A percentile compares a stretch with the other conserved stretches of the same genome.
Evolutionary conservation across 2,113 vertebrate species (phyloP).

Genomic region (mouse (Mus musculus)): DNA sequence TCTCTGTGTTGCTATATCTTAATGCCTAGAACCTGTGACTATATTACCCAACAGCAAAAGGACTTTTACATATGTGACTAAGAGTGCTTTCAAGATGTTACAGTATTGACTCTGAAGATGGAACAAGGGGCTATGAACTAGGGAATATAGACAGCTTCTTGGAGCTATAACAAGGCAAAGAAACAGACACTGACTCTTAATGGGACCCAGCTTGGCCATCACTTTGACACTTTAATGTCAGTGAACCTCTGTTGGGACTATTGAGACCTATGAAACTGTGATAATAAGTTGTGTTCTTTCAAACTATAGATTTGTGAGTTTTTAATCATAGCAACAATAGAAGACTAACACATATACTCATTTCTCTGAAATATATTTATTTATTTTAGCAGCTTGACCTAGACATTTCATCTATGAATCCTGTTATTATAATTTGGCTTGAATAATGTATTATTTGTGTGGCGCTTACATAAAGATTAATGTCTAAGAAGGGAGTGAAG

Average conservation of each 20-base stretch:
- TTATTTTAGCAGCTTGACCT: neutral
- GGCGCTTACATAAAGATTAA: neutral
- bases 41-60: neutral
- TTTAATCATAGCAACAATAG: neutral
- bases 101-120: neutral
- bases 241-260: neutral
- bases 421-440: neutral
- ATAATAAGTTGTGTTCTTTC: neutral
- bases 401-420: neutral
- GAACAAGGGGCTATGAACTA: neutral
- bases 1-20: neutral
- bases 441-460: neutral
- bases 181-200: neutral
- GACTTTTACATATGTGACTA: neutral
- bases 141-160: neutral
- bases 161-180: neutral
- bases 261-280: neutral
- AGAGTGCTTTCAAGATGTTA: neutral
- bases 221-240: neutral
- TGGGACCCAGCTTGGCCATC: too few relatives aligned
- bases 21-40: neutral
- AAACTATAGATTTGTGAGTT: neutral
- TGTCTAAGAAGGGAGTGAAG: neutral
- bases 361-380: neutral
- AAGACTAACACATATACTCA: neutral